Conservation (phyloP, 2,888 invertebrate genomes). For the Rotaria magnacalcarata region DNA sequence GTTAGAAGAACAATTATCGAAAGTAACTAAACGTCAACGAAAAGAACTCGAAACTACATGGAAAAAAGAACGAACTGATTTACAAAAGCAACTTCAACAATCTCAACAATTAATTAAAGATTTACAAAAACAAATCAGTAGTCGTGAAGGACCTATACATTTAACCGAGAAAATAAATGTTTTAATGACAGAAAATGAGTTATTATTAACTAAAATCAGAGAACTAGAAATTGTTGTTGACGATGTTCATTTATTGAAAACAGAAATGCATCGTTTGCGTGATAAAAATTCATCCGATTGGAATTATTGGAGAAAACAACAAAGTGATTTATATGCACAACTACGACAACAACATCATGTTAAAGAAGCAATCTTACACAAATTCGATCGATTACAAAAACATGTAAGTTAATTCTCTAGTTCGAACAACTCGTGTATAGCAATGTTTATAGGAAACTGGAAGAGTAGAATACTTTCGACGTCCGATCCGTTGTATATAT, state of each 20-base stretch:
- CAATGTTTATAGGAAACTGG: no score
- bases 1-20: slow-evolving; percentile 45
- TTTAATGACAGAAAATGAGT: slow-evolving; percentile 44
- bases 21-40: slow-evolving; percentile 43
- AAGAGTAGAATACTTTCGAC: no score
- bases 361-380: background rate
- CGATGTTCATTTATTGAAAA: slow-evolving; percentile 17
- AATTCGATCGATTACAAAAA: slow-evolving; percentile 18
- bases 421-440: no score
- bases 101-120: slow-evolving; percentile 38
- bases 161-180: slow-evolving; percentile 38
- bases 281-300: slow-evolving; percentile 36
- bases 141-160: background rate
- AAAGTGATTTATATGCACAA: slow-evolving; percentile 31
- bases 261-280: slow-evolving; percentile 21
- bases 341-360: background rate
- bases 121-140: slow-evolving; percentile 40
- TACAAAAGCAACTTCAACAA: slow-evolving; percentile 38
- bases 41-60: slow-evolving; percentile 44
- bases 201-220: slow-evolving; percentile 41
- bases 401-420: background rate
- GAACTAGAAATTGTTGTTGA: slow-evolving; percentile 37
- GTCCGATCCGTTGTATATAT: no score
- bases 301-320: slow-evolving; percentile 33
- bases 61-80: slow-evolving; percentile 46